Conservation (phyloP, 2,888 invertebrate genomes). For the Ochropleura plecta region DNA sequence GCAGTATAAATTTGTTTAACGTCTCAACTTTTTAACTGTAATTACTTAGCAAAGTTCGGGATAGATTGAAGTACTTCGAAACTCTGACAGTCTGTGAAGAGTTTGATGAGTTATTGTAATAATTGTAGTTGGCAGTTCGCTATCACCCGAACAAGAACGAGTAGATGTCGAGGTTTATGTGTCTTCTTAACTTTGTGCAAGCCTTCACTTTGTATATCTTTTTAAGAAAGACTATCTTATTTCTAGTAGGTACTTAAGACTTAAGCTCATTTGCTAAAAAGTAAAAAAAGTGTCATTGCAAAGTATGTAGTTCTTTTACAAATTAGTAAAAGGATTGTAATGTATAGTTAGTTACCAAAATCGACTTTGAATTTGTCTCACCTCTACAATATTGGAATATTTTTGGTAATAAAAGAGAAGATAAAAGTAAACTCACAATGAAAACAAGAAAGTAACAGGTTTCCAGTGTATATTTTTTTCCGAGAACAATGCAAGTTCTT, state of each 20-base stretch:
- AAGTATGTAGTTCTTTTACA: background rate
- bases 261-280: background rate
- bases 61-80: constrained; percentile 84
- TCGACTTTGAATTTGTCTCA: background rate
- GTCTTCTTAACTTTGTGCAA: constrained; percentile 47
- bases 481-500: background rate
- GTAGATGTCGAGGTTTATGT: constrained; percentile 52
- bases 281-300: constrained; percentile 2
- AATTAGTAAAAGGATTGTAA: background rate
- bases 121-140: constrained; percentile 68
- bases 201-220: constrained; percentile 31
- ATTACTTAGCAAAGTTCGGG: constrained; percentile 86
- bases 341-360: background rate
- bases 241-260: constrained; percentile 4
- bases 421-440: background rate
- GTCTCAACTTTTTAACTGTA: constrained; percentile 90
- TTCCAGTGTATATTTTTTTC: background rate
- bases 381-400: background rate
- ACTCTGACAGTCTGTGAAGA: constrained; percentile 77
- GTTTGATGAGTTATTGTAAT: constrained; percentile 79
- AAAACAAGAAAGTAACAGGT: background rate
- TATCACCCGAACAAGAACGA: constrained; percentile 51
- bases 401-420: background rate
- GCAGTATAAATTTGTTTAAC: constrained; percentile 90
- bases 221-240: constrained; percentile 9